Conservation (phyloP, 2,797 vertebrate species). For the Manis pentadactyla region DNA sequence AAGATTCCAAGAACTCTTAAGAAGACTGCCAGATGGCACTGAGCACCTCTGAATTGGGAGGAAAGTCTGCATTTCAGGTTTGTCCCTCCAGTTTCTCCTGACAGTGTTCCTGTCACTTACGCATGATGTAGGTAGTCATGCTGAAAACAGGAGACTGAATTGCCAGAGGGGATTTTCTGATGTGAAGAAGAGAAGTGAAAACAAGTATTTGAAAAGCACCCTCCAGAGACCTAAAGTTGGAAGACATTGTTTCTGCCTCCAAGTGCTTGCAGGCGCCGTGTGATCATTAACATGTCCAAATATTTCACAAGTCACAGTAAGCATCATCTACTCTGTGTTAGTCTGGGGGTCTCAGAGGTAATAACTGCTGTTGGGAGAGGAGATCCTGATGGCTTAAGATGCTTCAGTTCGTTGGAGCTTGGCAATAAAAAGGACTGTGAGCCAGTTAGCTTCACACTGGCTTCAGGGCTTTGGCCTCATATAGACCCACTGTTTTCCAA, state of each 20-base stretch:
- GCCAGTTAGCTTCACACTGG: neutral
- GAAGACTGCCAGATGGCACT: too few species aligned
- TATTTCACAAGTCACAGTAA: neutral
- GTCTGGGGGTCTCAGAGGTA: neutral
- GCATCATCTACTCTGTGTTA: neutral
- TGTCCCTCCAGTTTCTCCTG: too few species aligned
- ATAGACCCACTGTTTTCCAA: too few species aligned
- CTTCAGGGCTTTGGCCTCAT: too few species aligned
- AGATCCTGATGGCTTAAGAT: neutral
- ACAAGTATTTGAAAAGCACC: neutral
- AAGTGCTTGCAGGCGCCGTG: neutral
- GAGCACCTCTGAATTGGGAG: too few species aligned
- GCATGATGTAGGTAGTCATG: too few species aligned
- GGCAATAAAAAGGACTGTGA: neutral
- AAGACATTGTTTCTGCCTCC: neutral
- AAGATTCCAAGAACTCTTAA: too few species aligned
- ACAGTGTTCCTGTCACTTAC: too few species aligned
- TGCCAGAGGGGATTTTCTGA: too few species aligned
- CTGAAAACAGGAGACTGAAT: too few species aligned
- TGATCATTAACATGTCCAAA: neutral
- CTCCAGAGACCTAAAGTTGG: neutral
- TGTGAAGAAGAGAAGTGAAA: neutral
- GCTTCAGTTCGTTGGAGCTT: neutral
- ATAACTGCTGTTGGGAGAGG: neutral
- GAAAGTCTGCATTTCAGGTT: too few species aligned